Evolutionary conservation across 2,113 vertebrate genomes (phyloP).

Genomic region (Dromas ardeola): DNA sequence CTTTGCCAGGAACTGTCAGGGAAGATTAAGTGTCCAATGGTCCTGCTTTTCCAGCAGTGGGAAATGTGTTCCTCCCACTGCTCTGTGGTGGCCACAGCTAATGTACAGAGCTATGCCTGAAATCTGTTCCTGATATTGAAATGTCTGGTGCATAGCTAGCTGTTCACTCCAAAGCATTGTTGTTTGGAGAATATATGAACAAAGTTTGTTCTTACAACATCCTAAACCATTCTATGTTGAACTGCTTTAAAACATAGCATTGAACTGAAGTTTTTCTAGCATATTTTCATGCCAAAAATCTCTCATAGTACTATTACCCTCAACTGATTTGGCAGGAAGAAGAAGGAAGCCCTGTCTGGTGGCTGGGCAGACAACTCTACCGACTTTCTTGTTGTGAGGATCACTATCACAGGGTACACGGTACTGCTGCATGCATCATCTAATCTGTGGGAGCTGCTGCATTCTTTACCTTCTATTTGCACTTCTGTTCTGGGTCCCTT

Average conservation of each 20-base stretch:
- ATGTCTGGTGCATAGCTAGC: not conserved
- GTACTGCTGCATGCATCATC: not conserved
- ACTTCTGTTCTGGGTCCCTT: not conserved
- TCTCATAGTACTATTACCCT: not conserved
- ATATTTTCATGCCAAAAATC: not conserved
- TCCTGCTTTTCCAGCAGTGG: not conserved
- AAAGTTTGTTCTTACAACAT: not conserved
- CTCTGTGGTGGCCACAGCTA: not conserved
- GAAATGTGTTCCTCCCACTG: not conserved
- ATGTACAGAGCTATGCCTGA: not conserved
- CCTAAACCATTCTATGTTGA: not conserved
- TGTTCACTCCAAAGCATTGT: not conserved
- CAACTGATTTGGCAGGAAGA: not conserved
- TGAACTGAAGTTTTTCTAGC: not conserved
- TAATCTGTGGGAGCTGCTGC: not conserved
- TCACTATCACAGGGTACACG: not conserved
- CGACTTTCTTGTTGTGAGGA: not conserved
- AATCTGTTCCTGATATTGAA: not conserved
- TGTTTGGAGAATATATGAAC: not conserved
- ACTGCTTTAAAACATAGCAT: not conserved
- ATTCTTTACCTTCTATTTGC: not conserved
- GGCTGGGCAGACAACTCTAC: not conserved
- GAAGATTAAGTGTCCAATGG: not conserved
- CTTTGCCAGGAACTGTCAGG: not conserved
- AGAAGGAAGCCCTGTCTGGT: not conserved